These are phyloP conservation scores for Halichoeres trimaculatus DNA, from an alignment of 2,113 vertebrate species.

Conservation along the genomic window DNA sequence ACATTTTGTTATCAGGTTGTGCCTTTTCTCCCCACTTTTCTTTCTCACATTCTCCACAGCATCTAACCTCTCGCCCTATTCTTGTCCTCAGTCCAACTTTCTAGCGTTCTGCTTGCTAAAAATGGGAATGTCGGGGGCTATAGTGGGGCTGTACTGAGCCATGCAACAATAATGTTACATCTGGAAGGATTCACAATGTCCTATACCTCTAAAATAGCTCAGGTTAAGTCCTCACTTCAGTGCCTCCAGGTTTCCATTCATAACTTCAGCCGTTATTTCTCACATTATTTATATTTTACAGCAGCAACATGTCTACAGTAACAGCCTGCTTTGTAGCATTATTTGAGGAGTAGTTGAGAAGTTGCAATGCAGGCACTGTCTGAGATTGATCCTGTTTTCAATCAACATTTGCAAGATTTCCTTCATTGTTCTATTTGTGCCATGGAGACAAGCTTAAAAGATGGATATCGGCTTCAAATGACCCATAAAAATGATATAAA, in stretches of 20 bases:
- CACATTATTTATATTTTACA: slow-evolving; percentile 14
- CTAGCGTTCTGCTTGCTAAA: background rate
- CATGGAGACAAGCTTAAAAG: slow-evolving; percentile 66
- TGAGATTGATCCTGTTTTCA: slow-evolving; percentile 21
- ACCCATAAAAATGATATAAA: slow-evolving; percentile 42
- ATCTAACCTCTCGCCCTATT: background rate
- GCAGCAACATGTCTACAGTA: slow-evolving; percentile 4
- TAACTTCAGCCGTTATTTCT: slow-evolving; percentile 19
- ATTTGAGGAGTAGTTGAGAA: slow-evolving; percentile 15
- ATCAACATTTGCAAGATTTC: slow-evolving; percentile 3
- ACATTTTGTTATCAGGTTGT: slow-evolving; percentile 19
- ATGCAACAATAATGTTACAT: slow-evolving; percentile 7
- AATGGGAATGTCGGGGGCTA: slow-evolving; percentile 2
- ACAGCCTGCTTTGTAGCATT: slow-evolving; percentile 35
- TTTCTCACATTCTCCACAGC: background rate
- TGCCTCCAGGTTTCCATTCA: slow-evolving; percentile 48
- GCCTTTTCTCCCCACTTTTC: background rate
- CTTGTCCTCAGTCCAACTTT: background rate
- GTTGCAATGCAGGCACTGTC: slow-evolving; percentile 44
- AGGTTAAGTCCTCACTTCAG: slow-evolving; percentile 34
- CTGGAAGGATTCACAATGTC: background rate
- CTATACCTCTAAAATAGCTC: slow-evolving; percentile 31
- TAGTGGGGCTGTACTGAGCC: slow-evolving; percentile 32
- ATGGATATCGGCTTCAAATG: slow-evolving; percentile 49
- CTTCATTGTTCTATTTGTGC: slow-evolving; percentile 45